phyloP scores from a whole-genome alignment of 2,888 invertebrate species.

The Lagria hirta region DNA sequence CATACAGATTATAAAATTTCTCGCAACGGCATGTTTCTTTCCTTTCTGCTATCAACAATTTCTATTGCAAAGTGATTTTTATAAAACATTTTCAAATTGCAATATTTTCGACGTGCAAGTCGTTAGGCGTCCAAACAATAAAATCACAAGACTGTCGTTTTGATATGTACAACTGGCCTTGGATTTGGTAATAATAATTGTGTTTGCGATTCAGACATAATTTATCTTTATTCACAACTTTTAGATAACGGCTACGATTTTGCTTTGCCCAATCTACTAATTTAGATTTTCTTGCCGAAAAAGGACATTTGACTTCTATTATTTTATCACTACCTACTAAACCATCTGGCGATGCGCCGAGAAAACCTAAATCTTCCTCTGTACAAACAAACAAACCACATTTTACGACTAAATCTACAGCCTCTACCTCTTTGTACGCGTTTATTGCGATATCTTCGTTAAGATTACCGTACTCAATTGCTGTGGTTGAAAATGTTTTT shows the following conservation, averaged over 20 bases:
- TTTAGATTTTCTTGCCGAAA: neutral
- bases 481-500: neutral
- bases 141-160: neutral
- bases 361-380: neutral
- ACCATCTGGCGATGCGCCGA: constrained; percentile 6
- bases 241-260: neutral
- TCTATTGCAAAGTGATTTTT: neutral
- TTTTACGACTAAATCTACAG: neutral
- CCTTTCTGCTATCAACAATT: neutral
- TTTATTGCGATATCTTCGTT: neutral
- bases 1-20: no score
- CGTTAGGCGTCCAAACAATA: constrained; percentile 3
- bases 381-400: constrained; percentile 9
- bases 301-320: constrained; percentile 7
- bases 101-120: neutral
- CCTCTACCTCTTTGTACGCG: neutral
- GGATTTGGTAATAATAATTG: constrained; percentile 3
- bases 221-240: neutral
- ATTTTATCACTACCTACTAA: constrained; percentile 1
- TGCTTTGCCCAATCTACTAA: neutral
- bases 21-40: neutral
- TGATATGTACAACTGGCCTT: constrained; percentile 3
- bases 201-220: neutral
- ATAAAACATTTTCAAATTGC: neutral
- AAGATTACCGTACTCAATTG: constrained; percentile 1